Percentiles rank a stretch among this genome's conserved stretches.
Evolutionary conservation across 2,888 invertebrate genomes (phyloP).

Genomic region (Rhorus exstirpatorius): DNA sequence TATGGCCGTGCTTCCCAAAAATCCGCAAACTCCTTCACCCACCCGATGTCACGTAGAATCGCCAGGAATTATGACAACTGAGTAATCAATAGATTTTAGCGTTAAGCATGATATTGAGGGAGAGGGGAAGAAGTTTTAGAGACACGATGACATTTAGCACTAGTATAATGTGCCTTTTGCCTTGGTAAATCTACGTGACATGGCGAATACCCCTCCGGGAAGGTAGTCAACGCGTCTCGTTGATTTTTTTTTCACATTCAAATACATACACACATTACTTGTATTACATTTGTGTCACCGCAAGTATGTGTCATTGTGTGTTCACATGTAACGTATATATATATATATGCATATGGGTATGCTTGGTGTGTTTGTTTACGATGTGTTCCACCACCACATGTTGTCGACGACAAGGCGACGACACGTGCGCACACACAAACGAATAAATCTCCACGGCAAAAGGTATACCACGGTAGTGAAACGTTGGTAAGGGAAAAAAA

Average conservation of each 20-base stretch:
- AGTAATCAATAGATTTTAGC: slow-evolving; percentile 64
- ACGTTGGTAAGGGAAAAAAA: slow-evolving; percentile 24
- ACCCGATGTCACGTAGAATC: no score
- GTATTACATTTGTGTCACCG: slow-evolving; percentile 1
- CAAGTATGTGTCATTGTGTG: no score
- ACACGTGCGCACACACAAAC: slow-evolving; percentile 44
- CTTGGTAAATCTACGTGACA: slow-evolving; percentile 77
- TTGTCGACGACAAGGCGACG: slow-evolving; percentile 44
- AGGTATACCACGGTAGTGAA: slow-evolving; percentile 2
- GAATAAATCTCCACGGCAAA: slow-evolving; percentile 27
- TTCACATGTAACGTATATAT: slow-evolving; percentile 14
- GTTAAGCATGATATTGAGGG: slow-evolving; percentile 16
- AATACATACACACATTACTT: background rate
- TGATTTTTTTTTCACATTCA: background rate
- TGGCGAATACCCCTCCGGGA: slow-evolving; percentile 75
- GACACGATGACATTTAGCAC: slow-evolving; percentile 84
- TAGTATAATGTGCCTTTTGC: slow-evolving; percentile 69
- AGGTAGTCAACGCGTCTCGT: slow-evolving; percentile 73
- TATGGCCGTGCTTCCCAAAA: no score
- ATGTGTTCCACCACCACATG: slow-evolving; percentile 50
- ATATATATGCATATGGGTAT: background rate
- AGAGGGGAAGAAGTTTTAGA: slow-evolving; percentile 48
- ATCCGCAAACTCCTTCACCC: no score
- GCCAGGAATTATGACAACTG: slow-evolving; percentile 73
- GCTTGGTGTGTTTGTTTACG: slow-evolving; percentile 7